Conservation (phyloP, 2,888 invertebrate species). For the Acleris sparsana region DNA sequence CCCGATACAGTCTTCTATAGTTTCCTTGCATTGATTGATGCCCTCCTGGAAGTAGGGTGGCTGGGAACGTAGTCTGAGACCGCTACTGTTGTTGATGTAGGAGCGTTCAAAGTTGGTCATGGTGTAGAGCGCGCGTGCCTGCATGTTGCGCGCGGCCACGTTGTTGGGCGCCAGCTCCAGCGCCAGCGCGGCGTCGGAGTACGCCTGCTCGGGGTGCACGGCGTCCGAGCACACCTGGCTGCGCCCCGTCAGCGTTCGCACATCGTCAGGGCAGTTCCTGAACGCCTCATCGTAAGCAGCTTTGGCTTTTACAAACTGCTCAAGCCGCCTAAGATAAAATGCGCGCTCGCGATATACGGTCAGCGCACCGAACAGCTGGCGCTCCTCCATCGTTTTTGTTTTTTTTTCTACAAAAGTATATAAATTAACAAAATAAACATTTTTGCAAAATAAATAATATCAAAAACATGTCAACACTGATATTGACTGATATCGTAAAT, state of each 20-base stretch:
- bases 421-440: not conserved
- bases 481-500: not conserved
- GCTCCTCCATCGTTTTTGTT: slow-evolving; percentile 63
- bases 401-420: not conserved
- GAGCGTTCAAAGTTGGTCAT: slow-evolving; percentile 77
- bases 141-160: slow-evolving; percentile 75
- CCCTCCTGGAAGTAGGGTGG: slow-evolving; percentile 77
- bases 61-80: slow-evolving; percentile 60
- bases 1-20: slow-evolving; percentile 78
- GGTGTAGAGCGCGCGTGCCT: slow-evolving; percentile 74
- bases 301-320: slow-evolving; percentile 75
- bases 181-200: slow-evolving; percentile 71
- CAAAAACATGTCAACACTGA: slow-evolving; percentile 4
- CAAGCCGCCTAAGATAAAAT: slow-evolving; percentile 68
- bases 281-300: slow-evolving; percentile 73
- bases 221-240: slow-evolving; percentile 76
- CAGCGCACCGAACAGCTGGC: slow-evolving; percentile 66
- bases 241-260: slow-evolving; percentile 67
- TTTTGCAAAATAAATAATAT: not conserved
- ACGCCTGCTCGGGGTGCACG: slow-evolving; percentile 71
- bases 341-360: slow-evolving; percentile 76
- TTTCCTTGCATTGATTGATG: slow-evolving; percentile 75
- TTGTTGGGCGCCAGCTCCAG: slow-evolving; percentile 69
- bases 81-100: slow-evolving; percentile 74
- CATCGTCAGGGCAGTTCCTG: slow-evolving; percentile 62